Evolutionary conservation across 2,888 invertebrate species (phyloP).

Genomic region (Thymelicus sylvestris): DNA sequence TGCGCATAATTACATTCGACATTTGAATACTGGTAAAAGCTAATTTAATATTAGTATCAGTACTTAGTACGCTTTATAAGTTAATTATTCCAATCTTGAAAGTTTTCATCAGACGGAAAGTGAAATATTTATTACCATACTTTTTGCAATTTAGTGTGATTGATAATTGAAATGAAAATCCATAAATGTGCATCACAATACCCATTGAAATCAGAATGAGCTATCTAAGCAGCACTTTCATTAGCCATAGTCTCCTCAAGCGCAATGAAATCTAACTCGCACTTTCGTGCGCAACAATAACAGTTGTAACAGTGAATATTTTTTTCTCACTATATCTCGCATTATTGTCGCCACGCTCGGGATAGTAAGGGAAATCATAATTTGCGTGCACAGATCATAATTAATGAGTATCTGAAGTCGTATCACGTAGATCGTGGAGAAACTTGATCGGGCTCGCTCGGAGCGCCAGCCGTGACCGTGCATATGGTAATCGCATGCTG

Average conservation of each 20-base stretch:
- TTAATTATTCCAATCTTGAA: neutral
- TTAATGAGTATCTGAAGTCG: slow-evolving; percentile 53
- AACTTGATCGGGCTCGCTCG: slow-evolving; percentile 52
- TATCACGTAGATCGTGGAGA: slow-evolving; percentile 64
- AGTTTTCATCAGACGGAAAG: neutral
- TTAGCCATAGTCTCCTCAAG: neutral
- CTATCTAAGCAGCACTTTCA: slow-evolving; percentile 10
- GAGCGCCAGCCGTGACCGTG: slow-evolving; percentile 58
- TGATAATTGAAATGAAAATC: too few relatives aligned
- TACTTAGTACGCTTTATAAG: neutral
- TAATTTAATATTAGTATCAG: neutral
- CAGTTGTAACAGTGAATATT: slow-evolving; percentile 2
- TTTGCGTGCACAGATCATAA: slow-evolving; percentile 46
- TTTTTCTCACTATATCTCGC: slow-evolving; percentile 24
- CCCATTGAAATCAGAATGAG: neutral
- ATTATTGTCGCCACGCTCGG: slow-evolving; percentile 34
- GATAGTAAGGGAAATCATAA: slow-evolving; percentile 58
- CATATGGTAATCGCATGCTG: slow-evolving; percentile 62
- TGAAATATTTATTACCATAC: neutral
- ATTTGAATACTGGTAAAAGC: slow-evolving; percentile 21
- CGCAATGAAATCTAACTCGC: neutral
- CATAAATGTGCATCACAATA: slow-evolving; percentile 8
- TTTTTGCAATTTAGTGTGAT: too few relatives aligned
- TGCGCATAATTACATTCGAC: slow-evolving; percentile 26
- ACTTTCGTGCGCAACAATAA: slow-evolving; percentile 25